A percentile compares a stretch with the other conserved stretches of the same genome.
Evolutionary conservation across 2,797 vertebrate genomes (phyloP).

Genomic region (Gallinago nigripennis): DNA sequence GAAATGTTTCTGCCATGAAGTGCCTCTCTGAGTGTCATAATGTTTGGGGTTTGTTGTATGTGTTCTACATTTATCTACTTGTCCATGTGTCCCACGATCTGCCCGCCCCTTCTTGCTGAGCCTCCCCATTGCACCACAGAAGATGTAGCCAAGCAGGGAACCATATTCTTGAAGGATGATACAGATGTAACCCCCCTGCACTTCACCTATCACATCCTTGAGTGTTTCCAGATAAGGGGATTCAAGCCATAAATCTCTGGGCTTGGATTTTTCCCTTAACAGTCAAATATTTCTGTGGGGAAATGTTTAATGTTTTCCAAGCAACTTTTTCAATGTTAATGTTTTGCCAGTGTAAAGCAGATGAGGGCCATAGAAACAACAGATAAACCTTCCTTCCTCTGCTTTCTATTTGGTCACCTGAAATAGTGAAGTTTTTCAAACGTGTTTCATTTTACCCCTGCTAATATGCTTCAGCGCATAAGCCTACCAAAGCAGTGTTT

Average conservation of each 20-base stretch:
- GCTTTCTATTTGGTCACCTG: background rate
- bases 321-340: background rate
- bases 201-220: background rate
- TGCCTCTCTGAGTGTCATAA: background rate
- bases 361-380: background rate
- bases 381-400: conserved; percentile 11
- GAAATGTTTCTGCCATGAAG: background rate
- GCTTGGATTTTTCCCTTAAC: background rate
- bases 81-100: background rate
- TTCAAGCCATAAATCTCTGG: conserved; percentile 3
- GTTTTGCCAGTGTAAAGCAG: conserved; percentile 11
- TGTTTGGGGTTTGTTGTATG: background rate
- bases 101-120: background rate
- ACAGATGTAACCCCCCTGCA: background rate
- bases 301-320: conserved; percentile 27
- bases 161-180: background rate
- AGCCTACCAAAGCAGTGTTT: background rate
- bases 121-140: background rate
- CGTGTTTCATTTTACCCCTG: background rate
- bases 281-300: background rate
- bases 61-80: background rate
- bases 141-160: background rate
- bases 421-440: background rate
- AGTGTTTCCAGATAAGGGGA: conserved; percentile 17
- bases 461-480: background rate